phyloP scores from a whole-genome alignment of 2,797 vertebrate genomes.

The Catharus ustulatus region DNA sequence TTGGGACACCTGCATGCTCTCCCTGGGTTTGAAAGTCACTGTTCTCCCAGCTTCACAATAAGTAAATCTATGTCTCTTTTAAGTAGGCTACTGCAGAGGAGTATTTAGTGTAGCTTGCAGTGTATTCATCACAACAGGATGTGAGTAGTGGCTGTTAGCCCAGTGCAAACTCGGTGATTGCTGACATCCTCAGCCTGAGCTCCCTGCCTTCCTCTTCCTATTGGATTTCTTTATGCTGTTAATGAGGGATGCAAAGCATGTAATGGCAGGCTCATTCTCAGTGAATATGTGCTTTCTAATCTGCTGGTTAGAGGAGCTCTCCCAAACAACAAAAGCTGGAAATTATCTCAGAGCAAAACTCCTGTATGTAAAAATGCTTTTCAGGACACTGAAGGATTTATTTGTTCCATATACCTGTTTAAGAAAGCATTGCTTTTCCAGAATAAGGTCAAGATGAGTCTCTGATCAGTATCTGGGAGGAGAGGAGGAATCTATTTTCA shows the following conservation, averaged over 20 bases:
- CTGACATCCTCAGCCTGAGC: not conserved
- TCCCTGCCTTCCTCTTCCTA: not conserved
- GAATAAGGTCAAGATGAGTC: slow-evolving; percentile 90
- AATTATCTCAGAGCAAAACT: not conserved
- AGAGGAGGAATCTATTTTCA: slow-evolving; percentile 88
- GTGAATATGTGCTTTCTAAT: not conserved
- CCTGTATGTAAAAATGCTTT: slow-evolving; percentile 29
- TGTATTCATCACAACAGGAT: not conserved
- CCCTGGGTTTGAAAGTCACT: not conserved
- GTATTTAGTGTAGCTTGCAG: not conserved
- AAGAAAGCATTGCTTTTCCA: slow-evolving; percentile 86
- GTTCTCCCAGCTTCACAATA: not conserved
- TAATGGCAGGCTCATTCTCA: not conserved
- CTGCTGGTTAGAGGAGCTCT: not conserved
- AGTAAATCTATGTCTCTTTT: not conserved
- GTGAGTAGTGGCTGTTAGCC: not conserved
- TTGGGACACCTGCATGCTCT: accelerated
- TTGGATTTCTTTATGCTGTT: slow-evolving; percentile 23
- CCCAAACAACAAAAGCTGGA: not conserved
- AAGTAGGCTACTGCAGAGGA: not conserved
- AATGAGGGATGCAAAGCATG: not conserved
- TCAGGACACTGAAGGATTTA: slow-evolving; percentile 81
- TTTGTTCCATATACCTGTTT: slow-evolving; percentile 86
- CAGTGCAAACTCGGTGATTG: not conserved
- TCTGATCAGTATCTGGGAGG: slow-evolving; percentile 92